phyloP scores from a whole-genome alignment of 2,797 vertebrate genomes.

The Argentina silus region DNA sequence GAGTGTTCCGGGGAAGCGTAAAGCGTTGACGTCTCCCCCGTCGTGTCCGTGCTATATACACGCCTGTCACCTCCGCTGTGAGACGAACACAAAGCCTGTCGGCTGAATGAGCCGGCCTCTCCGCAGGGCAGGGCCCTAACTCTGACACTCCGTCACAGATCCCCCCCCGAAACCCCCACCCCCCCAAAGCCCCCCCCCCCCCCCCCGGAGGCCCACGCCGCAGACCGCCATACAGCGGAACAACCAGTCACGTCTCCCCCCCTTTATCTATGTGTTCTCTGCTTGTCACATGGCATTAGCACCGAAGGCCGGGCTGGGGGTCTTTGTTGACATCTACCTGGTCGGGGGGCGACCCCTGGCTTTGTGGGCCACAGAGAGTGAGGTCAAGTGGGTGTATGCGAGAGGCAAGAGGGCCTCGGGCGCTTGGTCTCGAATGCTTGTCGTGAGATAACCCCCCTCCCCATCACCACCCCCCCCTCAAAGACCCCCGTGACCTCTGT shows the following conservation, averaged over 20 bases:
- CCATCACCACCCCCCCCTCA: too few relatives aligned
- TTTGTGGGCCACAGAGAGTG: constrained; percentile 67
- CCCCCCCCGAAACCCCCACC: neutral
- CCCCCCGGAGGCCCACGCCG: neutral
- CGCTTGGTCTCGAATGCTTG: constrained; percentile 41
- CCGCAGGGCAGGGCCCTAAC: constrained; percentile 25
- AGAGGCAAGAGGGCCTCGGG: constrained; percentile 59
- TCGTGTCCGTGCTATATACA: constrained; percentile 10
- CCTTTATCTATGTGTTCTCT: constrained; percentile 66
- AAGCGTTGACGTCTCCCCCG: constrained; percentile 17
- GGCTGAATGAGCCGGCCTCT: constrained; percentile 43
- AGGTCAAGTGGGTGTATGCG: constrained; percentile 76
- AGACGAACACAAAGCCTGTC: constrained; percentile 51
- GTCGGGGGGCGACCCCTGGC: constrained; percentile 61
- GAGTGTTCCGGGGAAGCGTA: neutral
- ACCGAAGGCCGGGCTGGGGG: constrained; percentile 45
- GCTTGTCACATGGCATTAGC: constrained; percentile 74
- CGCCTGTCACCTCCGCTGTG: constrained; percentile 26
- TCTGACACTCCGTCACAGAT: constrained; percentile 18
- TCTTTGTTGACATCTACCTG: constrained; percentile 67
- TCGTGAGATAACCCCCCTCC: constrained; percentile 40
- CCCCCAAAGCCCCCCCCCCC: neutral
- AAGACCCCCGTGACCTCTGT: constrained; percentile 39
- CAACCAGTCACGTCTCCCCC: constrained; percentile 51
- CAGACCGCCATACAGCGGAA: constrained; percentile 41